These are phyloP conservation scores for Agrilus cyanescens DNA, from an alignment of 2,888 invertebrate genomes.

Conservation along the genomic window DNA sequence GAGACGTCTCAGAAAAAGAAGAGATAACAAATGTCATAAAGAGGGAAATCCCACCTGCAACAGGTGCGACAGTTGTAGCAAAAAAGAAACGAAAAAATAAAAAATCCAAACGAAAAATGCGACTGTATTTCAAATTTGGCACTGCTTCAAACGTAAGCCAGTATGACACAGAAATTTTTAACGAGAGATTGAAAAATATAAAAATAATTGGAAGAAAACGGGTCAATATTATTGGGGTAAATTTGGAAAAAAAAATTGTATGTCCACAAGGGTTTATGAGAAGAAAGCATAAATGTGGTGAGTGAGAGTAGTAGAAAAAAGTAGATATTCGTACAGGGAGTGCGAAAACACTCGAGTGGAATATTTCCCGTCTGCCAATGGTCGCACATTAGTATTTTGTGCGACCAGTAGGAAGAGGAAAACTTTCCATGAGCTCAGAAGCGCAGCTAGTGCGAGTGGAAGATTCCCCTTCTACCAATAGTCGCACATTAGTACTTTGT, in stretches of 20 bases:
- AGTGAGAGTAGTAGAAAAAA: slow-evolving; percentile 20
- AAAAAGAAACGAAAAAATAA: slow-evolving; percentile 14
- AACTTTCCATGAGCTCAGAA: too few relatives aligned
- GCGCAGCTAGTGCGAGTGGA: too few relatives aligned
- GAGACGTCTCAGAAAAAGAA: slow-evolving; percentile 16
- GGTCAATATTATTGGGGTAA: slow-evolving; percentile 7
- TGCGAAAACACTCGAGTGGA: too few relatives aligned
- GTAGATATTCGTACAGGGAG: too few relatives aligned
- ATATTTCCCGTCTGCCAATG: too few relatives aligned
- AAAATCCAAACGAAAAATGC: slow-evolving; percentile 13
- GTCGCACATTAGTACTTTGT: too few relatives aligned
- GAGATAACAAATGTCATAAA: slow-evolving; percentile 26
- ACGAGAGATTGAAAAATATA: slow-evolving; percentile 9
- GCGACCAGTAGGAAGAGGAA: too few relatives aligned
- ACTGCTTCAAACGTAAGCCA: slow-evolving; percentile 20
- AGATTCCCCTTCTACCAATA: too few relatives aligned
- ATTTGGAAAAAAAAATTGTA: slow-evolving; percentile 18
- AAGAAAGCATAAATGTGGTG: slow-evolving; percentile 45
- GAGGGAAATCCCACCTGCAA: slow-evolving; percentile 17
- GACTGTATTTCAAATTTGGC: slow-evolving; percentile 26
- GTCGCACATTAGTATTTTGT: too few relatives aligned
- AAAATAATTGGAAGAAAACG: slow-evolving; percentile 11
- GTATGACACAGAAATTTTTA: slow-evolving; percentile 7
- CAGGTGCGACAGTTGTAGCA: slow-evolving; percentile 12
- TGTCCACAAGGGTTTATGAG: slow-evolving; percentile 45